Conservation (phyloP, 1,140 invertebrate species). For the Bombus superbus region DNA sequence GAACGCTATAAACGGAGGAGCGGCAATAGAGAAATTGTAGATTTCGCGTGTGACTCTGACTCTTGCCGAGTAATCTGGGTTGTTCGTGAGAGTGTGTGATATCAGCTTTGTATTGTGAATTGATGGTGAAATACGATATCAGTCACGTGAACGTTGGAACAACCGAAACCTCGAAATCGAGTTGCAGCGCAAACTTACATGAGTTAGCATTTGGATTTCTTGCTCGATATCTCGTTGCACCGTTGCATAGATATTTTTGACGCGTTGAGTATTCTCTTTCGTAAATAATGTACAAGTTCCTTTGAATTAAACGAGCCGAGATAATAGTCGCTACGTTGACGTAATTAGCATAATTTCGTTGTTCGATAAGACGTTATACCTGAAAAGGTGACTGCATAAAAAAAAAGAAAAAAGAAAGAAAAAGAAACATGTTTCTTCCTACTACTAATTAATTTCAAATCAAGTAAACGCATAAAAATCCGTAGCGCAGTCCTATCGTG, state of each 20-base stretch:
- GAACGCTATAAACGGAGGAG: not conserved
- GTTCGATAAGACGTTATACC: not conserved
- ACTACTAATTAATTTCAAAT: too few relatives aligned
- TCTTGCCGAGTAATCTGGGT: not conserved
- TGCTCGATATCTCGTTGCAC: not conserved
- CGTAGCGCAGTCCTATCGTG: too few relatives aligned
- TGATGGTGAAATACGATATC: constrained; percentile 28
- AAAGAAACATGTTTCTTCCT: not conserved
- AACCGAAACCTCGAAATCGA: not conserved
- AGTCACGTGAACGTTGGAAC: constrained; percentile 11
- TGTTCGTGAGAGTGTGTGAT: constrained; percentile 14
- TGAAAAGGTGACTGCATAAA: not conserved
- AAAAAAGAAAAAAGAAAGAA: not conserved
- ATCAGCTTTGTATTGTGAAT: constrained; percentile 13
- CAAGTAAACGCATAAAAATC: too few relatives aligned
- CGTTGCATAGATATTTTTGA: not conserved
- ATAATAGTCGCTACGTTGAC: not conserved
- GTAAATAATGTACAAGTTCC: not conserved
- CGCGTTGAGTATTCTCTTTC: not conserved
- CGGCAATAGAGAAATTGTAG: not conserved
- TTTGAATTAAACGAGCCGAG: not conserved
- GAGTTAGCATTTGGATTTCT: not conserved
- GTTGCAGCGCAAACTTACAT: not conserved
- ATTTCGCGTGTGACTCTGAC: constrained; percentile 8
- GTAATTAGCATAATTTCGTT: not conserved